Evolutionary conservation across 2,797 vertebrate genomes (phyloP).

Genomic region (Centroberyx gerrardi): DNA sequence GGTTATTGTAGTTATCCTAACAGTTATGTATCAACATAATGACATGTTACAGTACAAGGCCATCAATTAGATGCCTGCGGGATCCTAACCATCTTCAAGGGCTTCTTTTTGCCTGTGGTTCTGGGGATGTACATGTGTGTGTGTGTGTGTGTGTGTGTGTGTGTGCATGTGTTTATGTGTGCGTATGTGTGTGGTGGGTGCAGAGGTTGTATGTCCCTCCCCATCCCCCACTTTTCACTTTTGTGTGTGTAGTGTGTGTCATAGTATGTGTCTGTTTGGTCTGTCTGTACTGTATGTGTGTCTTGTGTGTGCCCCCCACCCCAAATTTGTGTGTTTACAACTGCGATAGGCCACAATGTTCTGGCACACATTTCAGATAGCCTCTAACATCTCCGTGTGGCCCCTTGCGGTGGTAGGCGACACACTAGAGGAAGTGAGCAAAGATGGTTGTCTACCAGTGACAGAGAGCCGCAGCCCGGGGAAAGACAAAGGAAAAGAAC

Average conservation of each 20-base stretch:
- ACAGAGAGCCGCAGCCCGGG: constrained; percentile 40
- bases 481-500: constrained; percentile 54
- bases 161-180: not conserved
- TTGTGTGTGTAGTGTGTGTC: not conserved
- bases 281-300: not conserved
- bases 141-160: constrained; percentile 4
- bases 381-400: constrained; percentile 28
- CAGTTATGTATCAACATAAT: constrained; percentile 28
- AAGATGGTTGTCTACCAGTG: constrained; percentile 45
- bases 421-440: constrained; percentile 43
- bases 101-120: constrained; percentile 19
- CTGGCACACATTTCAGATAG: constrained; percentile 16
- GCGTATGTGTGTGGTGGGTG: not conserved
- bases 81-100: constrained; percentile 22
- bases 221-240: not conserved
- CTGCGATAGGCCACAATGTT: constrained; percentile 5
- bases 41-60: constrained; percentile 22
- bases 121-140: constrained; percentile 18
- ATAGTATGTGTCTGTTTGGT: constrained; percentile 1
- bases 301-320: not conserved
- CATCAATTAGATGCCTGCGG: constrained; percentile 32
- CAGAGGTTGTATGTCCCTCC: not conserved
- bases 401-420: constrained; percentile 31
- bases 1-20: constrained; percentile 17
- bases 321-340: not conserved